Evolutionary conservation across 2,113 vertebrate species (phyloP).

Genomic region (Mastomys coucha): DNA sequence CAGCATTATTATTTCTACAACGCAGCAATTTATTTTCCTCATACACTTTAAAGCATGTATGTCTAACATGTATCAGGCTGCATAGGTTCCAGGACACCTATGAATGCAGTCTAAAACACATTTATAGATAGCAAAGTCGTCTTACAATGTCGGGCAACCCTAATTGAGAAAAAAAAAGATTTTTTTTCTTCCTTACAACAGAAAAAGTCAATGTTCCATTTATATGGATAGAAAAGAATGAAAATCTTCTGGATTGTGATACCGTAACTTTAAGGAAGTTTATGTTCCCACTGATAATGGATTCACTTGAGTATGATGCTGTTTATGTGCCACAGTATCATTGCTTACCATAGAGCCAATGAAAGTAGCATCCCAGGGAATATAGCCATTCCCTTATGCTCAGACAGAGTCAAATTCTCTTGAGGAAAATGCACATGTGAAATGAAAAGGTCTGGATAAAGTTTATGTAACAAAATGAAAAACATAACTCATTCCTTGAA

Average conservation of each 20-base stretch:
- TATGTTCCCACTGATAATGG: background rate
- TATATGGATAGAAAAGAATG: background rate
- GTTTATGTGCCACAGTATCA: background rate
- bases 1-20: background rate
- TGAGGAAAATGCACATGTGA: slow-evolving; percentile 53
- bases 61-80: too few species aligned
- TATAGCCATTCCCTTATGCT: slow-evolving; percentile 55
- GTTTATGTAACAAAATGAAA: slow-evolving; percentile 65
- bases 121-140: background rate
- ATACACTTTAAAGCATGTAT: too few species aligned
- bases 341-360: background rate
- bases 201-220: background rate
- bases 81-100: background rate
- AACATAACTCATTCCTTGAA: slow-evolving; percentile 58
- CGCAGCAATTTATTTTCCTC: background rate
- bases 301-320: background rate
- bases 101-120: too few species aligned
- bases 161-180: background rate
- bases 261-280: background rate
- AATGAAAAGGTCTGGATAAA: slow-evolving; percentile 44
- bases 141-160: background rate
- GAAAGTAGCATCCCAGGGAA: slow-evolving; percentile 16
- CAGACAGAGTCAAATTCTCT: slow-evolving; percentile 44
- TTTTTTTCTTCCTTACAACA: background rate
- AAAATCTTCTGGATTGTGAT: background rate